phyloP scores from a whole-genome alignment of 2,888 invertebrate species.

The Lutraria lutraria region DNA sequence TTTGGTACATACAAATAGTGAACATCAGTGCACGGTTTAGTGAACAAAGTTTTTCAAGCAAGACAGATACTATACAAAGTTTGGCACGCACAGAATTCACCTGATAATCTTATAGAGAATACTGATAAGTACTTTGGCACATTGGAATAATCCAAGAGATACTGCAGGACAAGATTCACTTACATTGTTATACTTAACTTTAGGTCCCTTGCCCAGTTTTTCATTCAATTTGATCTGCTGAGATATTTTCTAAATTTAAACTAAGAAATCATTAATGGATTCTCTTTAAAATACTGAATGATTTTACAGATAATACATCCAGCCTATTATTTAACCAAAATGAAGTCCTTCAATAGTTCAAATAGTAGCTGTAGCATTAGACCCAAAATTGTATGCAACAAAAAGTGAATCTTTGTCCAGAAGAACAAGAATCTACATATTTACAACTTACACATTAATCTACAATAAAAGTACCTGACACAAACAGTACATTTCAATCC shows the following conservation, averaged over 20 bases:
- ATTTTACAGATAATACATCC: neutral
- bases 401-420: neutral
- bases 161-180: neutral
- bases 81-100: constrained; percentile 66
- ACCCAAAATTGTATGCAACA: neutral
- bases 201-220: neutral
- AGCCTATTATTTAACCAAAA: neutral
- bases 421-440: neutral
- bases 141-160: constrained; percentile 57
- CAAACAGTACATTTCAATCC: too few species aligned
- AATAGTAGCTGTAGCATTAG: neutral
- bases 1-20: neutral
- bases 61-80: constrained; percentile 49
- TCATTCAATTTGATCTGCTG: too few species aligned
- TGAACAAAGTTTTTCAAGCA: constrained; percentile 24
- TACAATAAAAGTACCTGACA: neutral
- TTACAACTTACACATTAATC: neutral
- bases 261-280: neutral
- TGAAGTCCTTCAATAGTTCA: neutral
- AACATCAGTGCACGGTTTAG: constrained; percentile 6
- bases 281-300: neutral
- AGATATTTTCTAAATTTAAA: neutral
- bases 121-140: constrained; percentile 61
- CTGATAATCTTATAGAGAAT: constrained; percentile 43
- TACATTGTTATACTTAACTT: neutral